These are phyloP conservation scores for Dastarcus helophoroides DNA, from an alignment of 2,888 invertebrate genomes.

Conservation along the genomic window DNA sequence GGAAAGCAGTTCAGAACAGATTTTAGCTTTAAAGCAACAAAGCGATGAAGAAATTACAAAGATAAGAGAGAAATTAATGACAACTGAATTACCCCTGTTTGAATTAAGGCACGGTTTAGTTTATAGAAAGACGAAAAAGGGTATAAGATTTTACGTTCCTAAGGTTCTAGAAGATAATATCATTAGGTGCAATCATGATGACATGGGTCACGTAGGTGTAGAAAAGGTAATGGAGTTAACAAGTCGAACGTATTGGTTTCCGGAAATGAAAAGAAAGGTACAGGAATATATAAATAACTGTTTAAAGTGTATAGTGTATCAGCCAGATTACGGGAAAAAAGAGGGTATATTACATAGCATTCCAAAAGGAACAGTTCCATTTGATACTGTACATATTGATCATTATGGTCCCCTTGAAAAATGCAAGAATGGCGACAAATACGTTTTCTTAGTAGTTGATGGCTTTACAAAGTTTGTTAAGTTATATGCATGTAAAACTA, in stretches of 20 bases:
- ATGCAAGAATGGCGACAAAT: constrained; percentile 10
- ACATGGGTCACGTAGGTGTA: constrained; percentile 22
- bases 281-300: constrained; percentile 19
- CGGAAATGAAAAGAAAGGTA: constrained; percentile 18
- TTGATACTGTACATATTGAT: constrained; percentile 21
- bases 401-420: constrained; percentile 21
- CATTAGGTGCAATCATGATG: constrained; percentile 14
- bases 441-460: constrained; percentile 21
- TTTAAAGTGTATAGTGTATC: constrained; percentile 20
- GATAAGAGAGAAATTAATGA: constrained; percentile 15
- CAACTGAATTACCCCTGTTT: constrained; percentile 10
- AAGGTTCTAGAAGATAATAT: constrained; percentile 13
- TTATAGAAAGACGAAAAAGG: constrained; percentile 14
- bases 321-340: constrained; percentile 15
- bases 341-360: constrained; percentile 21
- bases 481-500: constrained; percentile 16
- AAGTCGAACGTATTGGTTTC: constrained; percentile 23
- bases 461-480: constrained; percentile 20
- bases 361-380: constrained; percentile 19
- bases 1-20: constrained; percentile 17
- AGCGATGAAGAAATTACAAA: constrained; percentile 16
- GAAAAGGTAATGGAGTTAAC: constrained; percentile 21
- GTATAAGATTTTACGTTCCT: constrained; percentile 16
- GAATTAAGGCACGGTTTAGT: constrained; percentile 18
- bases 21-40: constrained; percentile 14